Conservation (phyloP, 2,113 vertebrate species). For the Acrocephalus arundinaceus region DNA sequence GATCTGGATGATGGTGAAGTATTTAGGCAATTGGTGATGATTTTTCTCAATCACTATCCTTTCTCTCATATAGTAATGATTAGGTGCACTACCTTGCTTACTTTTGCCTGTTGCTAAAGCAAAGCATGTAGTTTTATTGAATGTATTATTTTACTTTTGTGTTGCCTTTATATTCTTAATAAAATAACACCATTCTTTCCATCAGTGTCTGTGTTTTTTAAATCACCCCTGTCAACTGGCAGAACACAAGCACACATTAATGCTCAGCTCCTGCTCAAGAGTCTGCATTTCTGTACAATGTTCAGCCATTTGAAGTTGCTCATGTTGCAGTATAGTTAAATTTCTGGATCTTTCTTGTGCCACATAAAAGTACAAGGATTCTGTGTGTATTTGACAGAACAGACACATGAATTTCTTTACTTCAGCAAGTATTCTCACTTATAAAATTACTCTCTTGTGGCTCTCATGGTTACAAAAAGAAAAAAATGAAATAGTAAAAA, state of each 20-base stretch:
- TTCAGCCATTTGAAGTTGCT: background rate
- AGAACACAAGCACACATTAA: background rate
- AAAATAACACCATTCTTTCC: background rate
- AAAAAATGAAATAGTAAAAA: background rate
- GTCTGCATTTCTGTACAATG: background rate
- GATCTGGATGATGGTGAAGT: background rate
- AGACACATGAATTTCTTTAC: background rate
- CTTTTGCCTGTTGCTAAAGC: background rate
- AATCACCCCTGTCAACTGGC: rapidly evolving
- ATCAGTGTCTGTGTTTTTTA: background rate
- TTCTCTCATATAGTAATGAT: background rate
- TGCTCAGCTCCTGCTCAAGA: background rate
- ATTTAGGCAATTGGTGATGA: background rate
- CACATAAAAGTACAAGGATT: background rate
- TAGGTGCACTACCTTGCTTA: background rate
- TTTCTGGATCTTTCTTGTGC: background rate
- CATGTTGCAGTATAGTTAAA: rapidly evolving
- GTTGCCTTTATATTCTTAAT: background rate
- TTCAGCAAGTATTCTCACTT: background rate
- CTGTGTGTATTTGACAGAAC: background rate
- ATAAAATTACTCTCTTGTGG: background rate
- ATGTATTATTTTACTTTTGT: background rate
- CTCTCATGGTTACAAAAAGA: background rate
- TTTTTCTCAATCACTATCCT: background rate
- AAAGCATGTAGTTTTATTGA: rapidly evolving